These are phyloP conservation scores for Etheostoma perlongum DNA, from an alignment of 2,797 vertebrate genomes.

Conservation along the genomic window DNA sequence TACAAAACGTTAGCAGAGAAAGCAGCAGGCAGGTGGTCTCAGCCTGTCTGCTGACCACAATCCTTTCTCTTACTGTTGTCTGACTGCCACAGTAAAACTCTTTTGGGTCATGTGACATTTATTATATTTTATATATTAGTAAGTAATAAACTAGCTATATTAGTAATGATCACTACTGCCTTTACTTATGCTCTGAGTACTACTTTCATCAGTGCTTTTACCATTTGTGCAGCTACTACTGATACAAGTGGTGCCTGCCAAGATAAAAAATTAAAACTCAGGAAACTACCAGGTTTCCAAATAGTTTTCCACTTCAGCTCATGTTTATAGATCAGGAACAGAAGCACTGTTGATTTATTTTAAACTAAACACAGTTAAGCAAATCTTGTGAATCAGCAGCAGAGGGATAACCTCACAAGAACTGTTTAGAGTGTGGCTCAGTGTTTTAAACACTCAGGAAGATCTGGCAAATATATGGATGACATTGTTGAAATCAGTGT, in stretches of 20 bases:
- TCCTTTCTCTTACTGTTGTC: not conserved
- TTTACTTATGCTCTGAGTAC: not conserved
- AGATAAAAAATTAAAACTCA: not conserved
- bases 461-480: not conserved
- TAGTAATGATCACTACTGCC: not conserved
- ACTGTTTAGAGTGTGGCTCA: not conserved
- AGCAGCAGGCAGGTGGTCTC: slow-evolving; percentile 6
- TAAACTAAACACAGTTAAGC: not conserved
- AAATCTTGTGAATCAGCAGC: not conserved
- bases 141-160: too few relatives aligned
- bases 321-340: not conserved
- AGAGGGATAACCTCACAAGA: not conserved
- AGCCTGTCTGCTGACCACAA: slow-evolving; percentile 3
- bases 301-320: slow-evolving; percentile 6
- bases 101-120: not conserved
- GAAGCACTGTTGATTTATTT: not conserved
- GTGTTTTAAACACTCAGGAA: not conserved
- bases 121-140: too few relatives aligned
- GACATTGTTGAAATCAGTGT: not conserved
- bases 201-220: not conserved
- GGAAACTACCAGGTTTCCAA: not conserved
- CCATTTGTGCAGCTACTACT: not conserved
- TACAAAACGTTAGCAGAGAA: slow-evolving; percentile 52
- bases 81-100: not conserved
- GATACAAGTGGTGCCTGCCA: too few relatives aligned